Conservation (phyloP, 1,140 invertebrate genomes). For the Sinella curviseta region DNA sequence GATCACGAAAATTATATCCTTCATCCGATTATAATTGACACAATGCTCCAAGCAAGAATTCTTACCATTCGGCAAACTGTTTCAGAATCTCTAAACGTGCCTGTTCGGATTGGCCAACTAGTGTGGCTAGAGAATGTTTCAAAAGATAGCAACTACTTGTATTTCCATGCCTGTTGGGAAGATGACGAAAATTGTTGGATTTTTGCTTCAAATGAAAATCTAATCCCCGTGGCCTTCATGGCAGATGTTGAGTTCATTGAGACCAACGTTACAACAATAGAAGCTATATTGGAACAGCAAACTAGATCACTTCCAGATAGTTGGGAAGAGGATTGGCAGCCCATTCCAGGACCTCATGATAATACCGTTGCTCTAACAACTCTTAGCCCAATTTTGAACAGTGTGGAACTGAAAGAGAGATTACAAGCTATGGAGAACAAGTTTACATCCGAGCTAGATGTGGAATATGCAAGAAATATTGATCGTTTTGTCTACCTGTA, state of each 20-base stretch:
- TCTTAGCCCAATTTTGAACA: not conserved
- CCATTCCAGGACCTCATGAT: not conserved
- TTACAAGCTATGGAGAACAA: not conserved
- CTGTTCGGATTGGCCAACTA: not conserved
- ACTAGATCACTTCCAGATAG: not conserved
- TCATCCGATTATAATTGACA: constrained; percentile 11
- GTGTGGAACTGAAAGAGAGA: not conserved
- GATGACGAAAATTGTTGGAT: not conserved
- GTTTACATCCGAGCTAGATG: not conserved
- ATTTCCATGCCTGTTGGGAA: not conserved
- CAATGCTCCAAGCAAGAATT: constrained; percentile 14
- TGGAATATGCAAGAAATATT: not conserved
- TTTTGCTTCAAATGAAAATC: not conserved
- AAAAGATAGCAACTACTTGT: too few relatives aligned
- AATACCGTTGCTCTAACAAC: not conserved
- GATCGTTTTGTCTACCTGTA: not conserved
- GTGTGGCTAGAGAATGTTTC: too few relatives aligned
- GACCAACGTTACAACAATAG: not conserved
- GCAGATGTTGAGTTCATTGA: not conserved
- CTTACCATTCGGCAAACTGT: not conserved
- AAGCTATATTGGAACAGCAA: not conserved
- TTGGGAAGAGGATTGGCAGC: constrained; percentile 6
- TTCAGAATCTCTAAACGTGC: too few relatives aligned
- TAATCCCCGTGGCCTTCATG: not conserved
- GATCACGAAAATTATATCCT: not conserved